Evolutionary conservation across 2,888 invertebrate species (phyloP), one percentile per base, ranked within the genome.

Genomic region (Pyrochroa serraticornis): DNA sequence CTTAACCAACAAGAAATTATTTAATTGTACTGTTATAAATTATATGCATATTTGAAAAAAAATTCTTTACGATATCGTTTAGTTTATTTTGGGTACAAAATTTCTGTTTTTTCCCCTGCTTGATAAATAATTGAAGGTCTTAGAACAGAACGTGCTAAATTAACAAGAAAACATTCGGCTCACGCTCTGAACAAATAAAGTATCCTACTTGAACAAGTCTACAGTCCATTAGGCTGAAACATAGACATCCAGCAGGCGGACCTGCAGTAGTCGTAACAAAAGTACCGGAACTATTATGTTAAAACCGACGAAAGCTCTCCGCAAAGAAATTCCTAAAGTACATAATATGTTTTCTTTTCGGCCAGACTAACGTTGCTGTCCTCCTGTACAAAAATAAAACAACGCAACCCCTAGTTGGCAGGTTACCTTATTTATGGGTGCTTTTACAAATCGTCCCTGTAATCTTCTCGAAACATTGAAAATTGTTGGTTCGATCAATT

Each of bases 151-250:
- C 46, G 33, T 32, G 49, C 38, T 31, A 54, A 58, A 58, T 54
- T 58, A 58, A 52, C 57, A 32, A 55, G 54, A 38, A 37, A 53
- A 49, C 58, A 66, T 63, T 65, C 67, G 50, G 44, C 56, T 62
- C 64, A 65, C 63, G 68, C 64, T 65, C 63, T 64, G 51, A 59
- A 60, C 63, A 67, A 67, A 69, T 67, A 69, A 67, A 67, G 66
- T 67, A 67, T 59, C 65, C 63, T 59, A 62, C 60, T 65, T 62
- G 66, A 65, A 65, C 65, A 65, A 69, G 62, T 58, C 66, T 61
- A 65, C 66, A 64, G 66, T 67, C 69, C 69, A 69, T 69, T 69
- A 69, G 63, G 62, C 62, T 59, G 63, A 63, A 64, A 64, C 61
- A 63, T 62, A 65, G 65, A 64, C 61, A 65, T 66, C 63, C 57